phyloP scores from a whole-genome alignment of 2,888 invertebrate species.

The Chrysomela aeneicollis region DNA sequence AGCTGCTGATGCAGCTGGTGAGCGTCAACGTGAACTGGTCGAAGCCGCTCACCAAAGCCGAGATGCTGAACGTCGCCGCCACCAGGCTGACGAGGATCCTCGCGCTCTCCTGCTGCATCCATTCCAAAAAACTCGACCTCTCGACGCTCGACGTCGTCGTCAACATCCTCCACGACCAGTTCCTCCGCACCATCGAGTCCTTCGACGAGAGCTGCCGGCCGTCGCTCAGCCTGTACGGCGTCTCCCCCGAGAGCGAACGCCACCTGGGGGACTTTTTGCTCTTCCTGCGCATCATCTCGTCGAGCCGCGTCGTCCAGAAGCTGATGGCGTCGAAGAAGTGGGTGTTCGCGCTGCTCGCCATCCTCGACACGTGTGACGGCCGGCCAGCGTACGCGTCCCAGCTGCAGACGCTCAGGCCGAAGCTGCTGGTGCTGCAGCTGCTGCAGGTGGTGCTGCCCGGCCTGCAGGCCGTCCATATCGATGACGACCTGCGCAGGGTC shows the following conservation, averaged over 20 bases:
- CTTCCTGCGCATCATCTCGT: conserved; percentile 65
- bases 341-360: conserved; percentile 62
- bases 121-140: conserved; percentile 63
- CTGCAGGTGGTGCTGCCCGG: conserved; percentile 63
- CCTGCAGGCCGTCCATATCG: conserved; percentile 56
- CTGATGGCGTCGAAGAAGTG: conserved; percentile 63
- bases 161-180: conserved; percentile 64
- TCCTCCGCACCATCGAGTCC: conserved; percentile 52
- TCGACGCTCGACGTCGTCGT: conserved; percentile 63
- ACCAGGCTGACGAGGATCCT: conserved; percentile 66
- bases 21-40: conserved; percentile 35
- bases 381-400: conserved; percentile 47
- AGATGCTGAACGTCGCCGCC: conserved; percentile 62
- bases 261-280: conserved; percentile 66
- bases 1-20: conserved; percentile 59
- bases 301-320: conserved; percentile 60
- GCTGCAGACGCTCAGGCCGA: conserved; percentile 63
- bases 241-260: conserved; percentile 54
- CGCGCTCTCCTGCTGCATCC: conserved; percentile 65
- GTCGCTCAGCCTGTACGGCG: conserved; percentile 36
- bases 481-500: conserved; percentile 59
- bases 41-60: conserved; percentile 48
- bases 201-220: conserved; percentile 44
- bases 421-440: conserved; percentile 65
- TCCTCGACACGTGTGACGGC: conserved; percentile 55